A percentile compares a stretch with the other conserved stretches of the same genome.
Conservation (phyloP, 2,797 vertebrate genomes). For the Enteromius radiatus region DNA sequence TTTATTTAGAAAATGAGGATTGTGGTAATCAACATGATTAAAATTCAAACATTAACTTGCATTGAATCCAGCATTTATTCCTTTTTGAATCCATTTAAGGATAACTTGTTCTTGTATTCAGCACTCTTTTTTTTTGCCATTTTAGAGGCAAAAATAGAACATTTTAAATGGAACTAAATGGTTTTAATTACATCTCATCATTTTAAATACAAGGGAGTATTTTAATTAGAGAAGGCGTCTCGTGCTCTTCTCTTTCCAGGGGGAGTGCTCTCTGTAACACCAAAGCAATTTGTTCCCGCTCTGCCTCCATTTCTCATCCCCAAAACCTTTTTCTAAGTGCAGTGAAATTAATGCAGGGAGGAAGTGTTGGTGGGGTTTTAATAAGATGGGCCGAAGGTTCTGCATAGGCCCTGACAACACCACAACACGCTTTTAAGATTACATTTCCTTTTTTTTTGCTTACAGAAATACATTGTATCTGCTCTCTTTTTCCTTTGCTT, state of each 20-base stretch:
- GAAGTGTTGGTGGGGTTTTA: conserved; percentile 69
- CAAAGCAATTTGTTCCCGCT: conserved; percentile 75
- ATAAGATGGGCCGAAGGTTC: conserved; percentile 57
- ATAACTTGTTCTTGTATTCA: conserved; percentile 34
- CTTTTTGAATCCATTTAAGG: not conserved
- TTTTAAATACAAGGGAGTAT: conserved; percentile 74
- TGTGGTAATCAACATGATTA: not conserved
- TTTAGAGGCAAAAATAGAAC: conserved; percentile 57
- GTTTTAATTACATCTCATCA: conserved; percentile 74
- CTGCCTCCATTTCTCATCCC: conserved; percentile 68
- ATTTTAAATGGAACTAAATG: conserved; percentile 74
- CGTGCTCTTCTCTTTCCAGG: conserved; percentile 62
- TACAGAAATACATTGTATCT: not conserved
- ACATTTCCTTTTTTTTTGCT: not conserved
- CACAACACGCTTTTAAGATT: conserved; percentile 55
- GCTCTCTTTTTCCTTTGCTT: conserved; percentile 58
- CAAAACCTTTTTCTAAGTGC: conserved; percentile 64
- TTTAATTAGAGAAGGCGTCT: conserved; percentile 73
- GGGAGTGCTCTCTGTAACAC: conserved; percentile 71
- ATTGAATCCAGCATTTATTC: not conserved
- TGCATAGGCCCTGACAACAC: not conserved
- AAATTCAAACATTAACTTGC: too few relatives aligned
- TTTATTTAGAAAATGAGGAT: not conserved
- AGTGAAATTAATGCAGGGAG: conserved; percentile 71
- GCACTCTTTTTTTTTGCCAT: conserved; percentile 67